Base-by-base conservation (phyloP, 2,797 vertebrate species). In the Rhinichthys osculus region DNA sequence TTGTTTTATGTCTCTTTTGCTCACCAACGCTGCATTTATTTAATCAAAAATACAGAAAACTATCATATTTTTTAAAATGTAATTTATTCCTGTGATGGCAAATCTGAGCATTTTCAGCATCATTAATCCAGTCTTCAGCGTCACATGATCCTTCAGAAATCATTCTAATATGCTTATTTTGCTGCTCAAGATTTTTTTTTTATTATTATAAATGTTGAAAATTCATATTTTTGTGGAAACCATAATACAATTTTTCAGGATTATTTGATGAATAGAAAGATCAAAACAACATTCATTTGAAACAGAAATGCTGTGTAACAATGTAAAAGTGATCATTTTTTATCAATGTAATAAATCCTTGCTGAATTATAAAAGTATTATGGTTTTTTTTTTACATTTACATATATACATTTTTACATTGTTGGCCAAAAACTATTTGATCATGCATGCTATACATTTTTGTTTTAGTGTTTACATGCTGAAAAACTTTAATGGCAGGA, bases 401-500 rank as follows among this genome's bases (percentile, higher is more conserved):
- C 50, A 44, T 44, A 54, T 19, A 19, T 52, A 7, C 2, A 54
- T 23, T 59, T 59, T 59, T 3, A 27, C 9, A 59, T n/a, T n/a
- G 4, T 19, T 62, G 54, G 23, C 8, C 19, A 54, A 78, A 76
- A 76, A 35, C 0, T 0, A 19, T 33, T 62, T 59, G 8, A 30
- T 6, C 4, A 27, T 17, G 47, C 14, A 50, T 19, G 4, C 27
- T 76, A 6, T 38, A 30, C 4, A 30, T 50, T 23, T 77, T 77
- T 11, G 1, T 64, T 64, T 44, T 64, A 33, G n/a, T 7, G 9
- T 44, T 64, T 30, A 21, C 3, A 79, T 79, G 9, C 57, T 30
- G 38, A 79, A 44, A 79, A 62, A 10, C 77, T 13, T 78, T 40
- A 79, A 44, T 64, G 57, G 5, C 38, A 64, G 23, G 57, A 44